Conservation (phyloP, 2,797 vertebrate genomes). For the Pogoniulus pusillus region DNA sequence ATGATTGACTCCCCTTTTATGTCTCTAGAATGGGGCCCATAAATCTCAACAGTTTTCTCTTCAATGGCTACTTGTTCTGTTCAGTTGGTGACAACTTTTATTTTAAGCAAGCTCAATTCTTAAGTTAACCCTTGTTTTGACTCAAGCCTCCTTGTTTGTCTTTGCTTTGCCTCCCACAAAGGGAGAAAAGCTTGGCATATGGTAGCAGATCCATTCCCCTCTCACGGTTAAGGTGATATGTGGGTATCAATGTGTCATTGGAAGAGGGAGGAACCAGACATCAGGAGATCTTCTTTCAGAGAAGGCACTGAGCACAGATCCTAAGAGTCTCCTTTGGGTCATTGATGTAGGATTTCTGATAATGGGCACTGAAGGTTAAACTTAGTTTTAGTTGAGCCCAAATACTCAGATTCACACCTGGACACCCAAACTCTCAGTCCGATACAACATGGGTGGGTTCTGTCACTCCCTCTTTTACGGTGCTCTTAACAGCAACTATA, state of each 20-base stretch:
- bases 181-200: conserved; percentile 12
- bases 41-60: conserved; percentile 67
- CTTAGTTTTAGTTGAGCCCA: neutral
- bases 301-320: neutral
- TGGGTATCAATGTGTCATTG: neutral
- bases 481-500: neutral
- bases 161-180: conserved; percentile 37
- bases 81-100: conserved; percentile 65
- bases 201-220: neutral
- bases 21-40: conserved; percentile 53
- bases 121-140: conserved; percentile 66
- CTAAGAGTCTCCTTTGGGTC: neutral
- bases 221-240: neutral
- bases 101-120: conserved; percentile 53
- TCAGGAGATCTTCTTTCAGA: neutral
- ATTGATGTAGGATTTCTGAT: neutral
- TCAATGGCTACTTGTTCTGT: conserved; percentile 71
- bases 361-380: neutral
- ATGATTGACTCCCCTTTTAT: conserved; percentile 68
- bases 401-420: neutral
- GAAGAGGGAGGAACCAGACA: neutral
- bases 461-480: neutral
- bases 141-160: conserved; percentile 51
- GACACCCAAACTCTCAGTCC: neutral
- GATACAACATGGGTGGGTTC: neutral